Conservation (phyloP, 2,888 invertebrate species). For the Brachylomia viminalis region DNA sequence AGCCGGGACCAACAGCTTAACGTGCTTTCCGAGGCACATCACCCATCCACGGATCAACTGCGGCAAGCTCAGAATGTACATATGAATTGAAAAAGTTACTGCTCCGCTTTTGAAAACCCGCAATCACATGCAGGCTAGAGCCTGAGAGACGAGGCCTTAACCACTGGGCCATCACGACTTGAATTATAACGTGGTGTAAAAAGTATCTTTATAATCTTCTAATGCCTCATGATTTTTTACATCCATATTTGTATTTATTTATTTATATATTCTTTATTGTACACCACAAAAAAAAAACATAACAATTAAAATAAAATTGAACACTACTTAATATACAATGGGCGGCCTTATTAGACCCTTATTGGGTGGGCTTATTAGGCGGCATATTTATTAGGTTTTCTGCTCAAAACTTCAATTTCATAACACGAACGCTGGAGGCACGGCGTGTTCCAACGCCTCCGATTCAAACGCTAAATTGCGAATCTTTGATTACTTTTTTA, state of each 20-base stretch:
- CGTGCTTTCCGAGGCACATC: too few relatives aligned
- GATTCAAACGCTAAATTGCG: slow-evolving; percentile 3
- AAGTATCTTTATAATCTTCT: neutral
- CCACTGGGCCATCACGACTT: neutral
- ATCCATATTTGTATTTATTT: too few relatives aligned
- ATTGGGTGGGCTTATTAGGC: too few relatives aligned
- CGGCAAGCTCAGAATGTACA: neutral
- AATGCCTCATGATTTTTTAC: neutral
- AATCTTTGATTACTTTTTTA: slow-evolving; percentile 38
- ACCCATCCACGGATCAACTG: too few relatives aligned
- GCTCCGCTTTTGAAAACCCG: neutral
- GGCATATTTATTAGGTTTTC: neutral
- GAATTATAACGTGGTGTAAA: neutral
- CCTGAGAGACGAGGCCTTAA: neutral
- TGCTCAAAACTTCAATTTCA: neutral
- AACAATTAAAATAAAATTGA: too few relatives aligned
- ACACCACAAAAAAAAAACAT: too few relatives aligned
- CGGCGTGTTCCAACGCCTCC: neutral
- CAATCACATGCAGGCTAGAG: neutral
- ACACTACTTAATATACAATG: too few relatives aligned
- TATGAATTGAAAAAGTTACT: neutral
- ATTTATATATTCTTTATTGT: too few relatives aligned
- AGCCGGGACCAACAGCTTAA: too few relatives aligned
- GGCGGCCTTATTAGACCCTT: too few relatives aligned
- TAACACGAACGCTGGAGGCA: neutral